Evolutionary conservation across 1,140 invertebrate species (phyloP), one percentile per base, ranked within the genome.

Genomic region (Aphaenogaster floridana): DNA sequence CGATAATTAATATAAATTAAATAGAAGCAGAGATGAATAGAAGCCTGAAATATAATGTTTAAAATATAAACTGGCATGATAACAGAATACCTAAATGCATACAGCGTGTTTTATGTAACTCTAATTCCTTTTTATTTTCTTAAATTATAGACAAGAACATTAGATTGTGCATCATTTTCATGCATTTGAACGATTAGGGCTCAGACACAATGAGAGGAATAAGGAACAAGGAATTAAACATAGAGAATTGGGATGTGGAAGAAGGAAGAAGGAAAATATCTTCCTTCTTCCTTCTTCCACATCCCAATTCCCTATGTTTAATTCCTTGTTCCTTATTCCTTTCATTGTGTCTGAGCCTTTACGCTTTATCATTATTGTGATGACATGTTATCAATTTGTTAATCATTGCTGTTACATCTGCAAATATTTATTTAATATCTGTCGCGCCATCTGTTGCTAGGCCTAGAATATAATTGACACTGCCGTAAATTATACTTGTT

Each of bases 381-480:
- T 45, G 21, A 3, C 17, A n/a, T 36, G n/a, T 78, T 48, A 78
- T 21, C 8, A 6, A 34, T 28, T 28, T 45, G 42, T 45, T 45
- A 0, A 45, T 45, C 13, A 42, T 8, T 66, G 11, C 45, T 21
- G 7, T 64, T 36, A 6, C 34, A 39, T 66, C 11, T 59, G 13
- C 13, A 66, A 80, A 68, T n/a, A 50, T 45, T 50, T 36, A 72
- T 57, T 42, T 59, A 59, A 59, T 59, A 77, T 36, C 15, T 77
- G 13, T 59, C 15, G 54, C 52, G 54, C n/a, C 54, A 77, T 77
- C 54, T 45, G 13, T 21, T 57, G n/a, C n/a, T 57, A 57, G 8
- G n/a, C 4, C 4, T 6, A 52, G 15, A 52, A 52, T 17, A 52
- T 52, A 17, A 17, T 34, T 9, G 9, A 1, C 21, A 63, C 28